Percentiles rank a stretch among this genome's conserved stretches.
phyloP scores from a whole-genome alignment of 2,113 vertebrate genomes.

The Halichoerus grypus region DNA sequence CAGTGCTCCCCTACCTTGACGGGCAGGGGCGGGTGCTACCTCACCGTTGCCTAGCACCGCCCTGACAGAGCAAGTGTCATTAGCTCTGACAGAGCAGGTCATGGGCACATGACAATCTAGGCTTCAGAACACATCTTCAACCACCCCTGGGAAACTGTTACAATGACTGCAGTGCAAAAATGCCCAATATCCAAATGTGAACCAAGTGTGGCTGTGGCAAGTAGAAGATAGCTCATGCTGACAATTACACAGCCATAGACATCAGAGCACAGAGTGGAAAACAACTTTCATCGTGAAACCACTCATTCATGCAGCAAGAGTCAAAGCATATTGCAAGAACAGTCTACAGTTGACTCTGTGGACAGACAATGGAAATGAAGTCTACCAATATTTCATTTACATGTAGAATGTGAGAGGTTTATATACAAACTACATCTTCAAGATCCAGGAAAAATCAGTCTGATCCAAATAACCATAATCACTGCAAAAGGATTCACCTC shows the following conservation, averaged over 20 bases:
- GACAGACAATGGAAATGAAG: slow-evolving; percentile 92
- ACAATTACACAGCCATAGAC: slow-evolving; percentile 91
- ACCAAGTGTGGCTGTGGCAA: slow-evolving; percentile 92
- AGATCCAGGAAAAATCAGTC: slow-evolving; percentile 91
- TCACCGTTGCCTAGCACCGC: background rate
- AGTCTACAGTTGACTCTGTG: slow-evolving; percentile 91
- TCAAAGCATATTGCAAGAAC: slow-evolving; percentile 92
- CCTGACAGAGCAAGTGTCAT: background rate
- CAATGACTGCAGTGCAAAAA: slow-evolving; percentile 93
- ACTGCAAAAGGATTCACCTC: slow-evolving; percentile 94
- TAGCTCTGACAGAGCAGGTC: background rate
- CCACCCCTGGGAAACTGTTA: slow-evolving; percentile 93
- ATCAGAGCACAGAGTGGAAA: slow-evolving; percentile 94
- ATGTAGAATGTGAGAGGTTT: slow-evolving; percentile 92
- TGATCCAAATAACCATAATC: slow-evolving; percentile 95
- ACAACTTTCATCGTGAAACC: slow-evolving; percentile 92
- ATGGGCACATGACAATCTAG: background rate
- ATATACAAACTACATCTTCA: slow-evolving; percentile 93
- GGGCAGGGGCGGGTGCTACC: background rate
- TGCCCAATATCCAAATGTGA: slow-evolving; percentile 92
- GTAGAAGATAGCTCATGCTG: slow-evolving; percentile 89
- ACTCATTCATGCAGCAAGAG: slow-evolving; percentile 91
- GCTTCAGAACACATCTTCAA: background rate
- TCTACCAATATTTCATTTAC: slow-evolving; percentile 94
- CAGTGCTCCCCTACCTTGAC: background rate